phyloP scores from a whole-genome alignment of 2,113 vertebrate genomes.

The Pollimyrus isidori region DNA sequence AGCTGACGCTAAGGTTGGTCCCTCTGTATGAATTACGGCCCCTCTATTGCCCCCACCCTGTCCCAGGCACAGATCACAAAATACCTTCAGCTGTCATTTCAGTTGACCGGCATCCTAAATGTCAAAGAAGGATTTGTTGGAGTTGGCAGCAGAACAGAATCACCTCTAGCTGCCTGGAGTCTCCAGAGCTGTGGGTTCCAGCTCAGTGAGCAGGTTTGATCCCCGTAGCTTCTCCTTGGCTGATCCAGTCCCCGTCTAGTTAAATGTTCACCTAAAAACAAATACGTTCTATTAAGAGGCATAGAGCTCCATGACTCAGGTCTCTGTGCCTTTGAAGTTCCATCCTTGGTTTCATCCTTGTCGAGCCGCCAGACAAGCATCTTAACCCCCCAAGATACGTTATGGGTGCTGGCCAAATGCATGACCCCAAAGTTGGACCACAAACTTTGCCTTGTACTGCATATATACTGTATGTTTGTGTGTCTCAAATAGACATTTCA shows the following conservation, averaged over 20 bases:
- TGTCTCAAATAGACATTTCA: not conserved
- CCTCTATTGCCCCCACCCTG: not conserved
- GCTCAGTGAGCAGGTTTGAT: not conserved
- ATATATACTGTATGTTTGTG: not conserved
- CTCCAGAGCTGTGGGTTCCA: not conserved
- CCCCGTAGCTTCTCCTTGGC: not conserved
- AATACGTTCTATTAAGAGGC: not conserved
- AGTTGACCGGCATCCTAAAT: not conserved
- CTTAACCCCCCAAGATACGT: not conserved
- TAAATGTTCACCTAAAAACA: not conserved
- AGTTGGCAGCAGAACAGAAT: not conserved
- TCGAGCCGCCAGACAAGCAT: not conserved
- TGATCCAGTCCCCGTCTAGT: not conserved
- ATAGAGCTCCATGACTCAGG: not conserved
- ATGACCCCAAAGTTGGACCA: not conserved
- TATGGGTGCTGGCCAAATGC: not conserved
- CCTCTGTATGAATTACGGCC: not conserved
- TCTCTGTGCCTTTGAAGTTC: not conserved
- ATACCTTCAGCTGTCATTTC: not conserved
- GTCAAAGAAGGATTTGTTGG: not conserved
- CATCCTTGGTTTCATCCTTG: not conserved
- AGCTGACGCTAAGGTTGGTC: not conserved
- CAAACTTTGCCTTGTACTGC: not conserved
- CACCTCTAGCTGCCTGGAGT: not conserved
- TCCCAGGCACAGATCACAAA: not conserved